Evolutionary conservation across 2,888 invertebrate genomes (phyloP).

Genomic region (Lasioglossum vierecki): DNA sequence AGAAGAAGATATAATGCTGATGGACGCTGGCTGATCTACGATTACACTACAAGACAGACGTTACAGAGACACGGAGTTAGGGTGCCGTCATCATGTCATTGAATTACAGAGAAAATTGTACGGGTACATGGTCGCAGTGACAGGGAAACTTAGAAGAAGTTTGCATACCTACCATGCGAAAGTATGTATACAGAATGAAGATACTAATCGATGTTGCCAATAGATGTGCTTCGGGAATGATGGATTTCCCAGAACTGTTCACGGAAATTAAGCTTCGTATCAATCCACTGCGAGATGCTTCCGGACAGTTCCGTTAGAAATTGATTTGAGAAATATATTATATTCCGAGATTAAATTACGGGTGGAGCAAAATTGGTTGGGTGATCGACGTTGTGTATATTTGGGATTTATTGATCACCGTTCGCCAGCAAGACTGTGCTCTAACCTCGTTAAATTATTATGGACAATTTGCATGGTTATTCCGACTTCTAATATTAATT

Average conservation of each 20-base stretch:
- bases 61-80: neutral
- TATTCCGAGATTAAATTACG: neutral
- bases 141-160: neutral
- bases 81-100: neutral
- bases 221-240: neutral
- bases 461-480: neutral
- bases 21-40: neutral
- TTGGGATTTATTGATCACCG: neutral
- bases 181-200: neutral
- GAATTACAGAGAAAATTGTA: slow-evolving; percentile 9
- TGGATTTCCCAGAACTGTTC: neutral
- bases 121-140: neutral
- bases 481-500: neutral
- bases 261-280: slow-evolving; percentile 1
- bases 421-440: neutral
- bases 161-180: neutral
- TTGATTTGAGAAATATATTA: neutral
- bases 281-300: neutral
- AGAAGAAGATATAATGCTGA: slow-evolving; percentile 13
- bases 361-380: neutral
- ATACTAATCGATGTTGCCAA: slow-evolving; percentile 1
- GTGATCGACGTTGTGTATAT: neutral
- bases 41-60: neutral
- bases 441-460: neutral
- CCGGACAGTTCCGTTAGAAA: slow-evolving; percentile 5